Conservation (phyloP, 2,888 invertebrate genomes). For the Tillus elongatus region DNA sequence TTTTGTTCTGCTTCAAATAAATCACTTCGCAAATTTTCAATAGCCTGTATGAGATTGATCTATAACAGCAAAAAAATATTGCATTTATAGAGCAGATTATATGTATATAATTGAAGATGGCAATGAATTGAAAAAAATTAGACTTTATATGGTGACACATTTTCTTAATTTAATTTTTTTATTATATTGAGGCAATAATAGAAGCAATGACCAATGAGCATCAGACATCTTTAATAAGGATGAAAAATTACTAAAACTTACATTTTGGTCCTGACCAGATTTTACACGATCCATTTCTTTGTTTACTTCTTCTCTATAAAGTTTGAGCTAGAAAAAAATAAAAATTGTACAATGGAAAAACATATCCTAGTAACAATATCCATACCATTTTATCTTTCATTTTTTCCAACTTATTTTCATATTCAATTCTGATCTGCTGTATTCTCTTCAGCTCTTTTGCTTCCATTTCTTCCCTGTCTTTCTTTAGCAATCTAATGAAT, state of each 20-base stretch:
- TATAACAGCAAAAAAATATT: slow-evolving; percentile 35
- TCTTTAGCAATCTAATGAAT: slow-evolving; percentile 32
- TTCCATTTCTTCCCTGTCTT: slow-evolving; percentile 31
- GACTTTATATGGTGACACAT: too few relatives aligned
- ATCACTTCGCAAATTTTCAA: slow-evolving; percentile 24
- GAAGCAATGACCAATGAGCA: background rate
- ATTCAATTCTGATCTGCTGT: slow-evolving; percentile 53
- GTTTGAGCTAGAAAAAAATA: slow-evolving; percentile 44
- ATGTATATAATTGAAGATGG: background rate
- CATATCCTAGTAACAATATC: too few relatives aligned
- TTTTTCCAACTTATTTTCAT: slow-evolving; percentile 65
- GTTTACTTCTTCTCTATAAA: slow-evolving; percentile 55
- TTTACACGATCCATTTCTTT: slow-evolving; percentile 50
- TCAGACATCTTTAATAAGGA: background rate
- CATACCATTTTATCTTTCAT: slow-evolving; percentile 79
- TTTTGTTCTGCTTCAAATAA: slow-evolving; percentile 27
- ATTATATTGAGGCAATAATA: slow-evolving; percentile 6
- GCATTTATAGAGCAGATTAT: too few relatives aligned
- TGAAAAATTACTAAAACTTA: slow-evolving; percentile 26
- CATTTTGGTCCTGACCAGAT: slow-evolving; percentile 48
- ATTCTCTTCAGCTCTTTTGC: slow-evolving; percentile 39
- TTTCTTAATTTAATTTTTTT: too few relatives aligned
- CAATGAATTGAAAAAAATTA: slow-evolving; percentile 7
- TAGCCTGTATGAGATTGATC: too few relatives aligned
- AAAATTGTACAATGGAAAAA: slow-evolving; percentile 8